phyloP scores from a whole-genome alignment of 2,888 invertebrate species.

The Drosophila meridiana region DNA sequence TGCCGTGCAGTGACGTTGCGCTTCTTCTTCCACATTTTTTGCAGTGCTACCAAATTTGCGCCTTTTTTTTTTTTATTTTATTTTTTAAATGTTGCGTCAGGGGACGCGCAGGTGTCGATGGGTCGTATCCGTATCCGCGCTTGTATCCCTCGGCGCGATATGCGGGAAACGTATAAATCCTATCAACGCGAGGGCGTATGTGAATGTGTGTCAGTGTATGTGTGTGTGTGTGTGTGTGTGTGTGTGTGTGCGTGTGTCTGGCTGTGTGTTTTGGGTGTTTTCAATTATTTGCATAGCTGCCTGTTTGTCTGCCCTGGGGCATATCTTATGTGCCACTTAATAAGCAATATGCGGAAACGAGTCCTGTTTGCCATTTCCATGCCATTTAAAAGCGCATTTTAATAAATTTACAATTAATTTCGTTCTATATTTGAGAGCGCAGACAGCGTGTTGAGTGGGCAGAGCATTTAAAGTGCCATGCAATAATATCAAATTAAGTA shows the following conservation, averaged over 20 bases:
- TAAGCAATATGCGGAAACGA: slow-evolving; percentile 68
- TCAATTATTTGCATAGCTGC: slow-evolving; percentile 76
- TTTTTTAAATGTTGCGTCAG: slow-evolving; percentile 38
- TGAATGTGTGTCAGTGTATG: not conserved
- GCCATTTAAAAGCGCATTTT: slow-evolving; percentile 58
- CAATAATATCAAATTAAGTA: slow-evolving; percentile 1
- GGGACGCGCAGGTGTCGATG: slow-evolving; percentile 62
- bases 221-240: not conserved
- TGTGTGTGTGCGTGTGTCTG: not conserved
- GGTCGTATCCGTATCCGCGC: slow-evolving; percentile 39
- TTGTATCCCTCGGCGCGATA: slow-evolving; percentile 29
- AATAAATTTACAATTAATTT: slow-evolving; percentile 74
- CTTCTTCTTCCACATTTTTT: slow-evolving; percentile 7
- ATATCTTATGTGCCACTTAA: slow-evolving; percentile 73
- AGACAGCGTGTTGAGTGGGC: slow-evolving; percentile 7
- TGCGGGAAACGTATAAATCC: slow-evolving; percentile 66
- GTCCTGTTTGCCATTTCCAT: slow-evolving; percentile 40
- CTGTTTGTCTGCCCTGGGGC: slow-evolving; percentile 31
- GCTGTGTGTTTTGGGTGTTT: slow-evolving; percentile 46
- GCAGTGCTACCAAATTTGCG: slow-evolving; percentile 31
- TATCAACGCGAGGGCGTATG: slow-evolving; percentile 41
- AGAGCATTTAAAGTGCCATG: not conserved
- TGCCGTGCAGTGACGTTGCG: slow-evolving; percentile 36
- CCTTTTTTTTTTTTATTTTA: slow-evolving; percentile 31
- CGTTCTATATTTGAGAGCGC: slow-evolving; percentile 8